Evolutionary conservation across 2,113 vertebrate species (phyloP), one percentile per base, ranked within the genome.

Genomic region (Bungarus multicinctus): DNA sequence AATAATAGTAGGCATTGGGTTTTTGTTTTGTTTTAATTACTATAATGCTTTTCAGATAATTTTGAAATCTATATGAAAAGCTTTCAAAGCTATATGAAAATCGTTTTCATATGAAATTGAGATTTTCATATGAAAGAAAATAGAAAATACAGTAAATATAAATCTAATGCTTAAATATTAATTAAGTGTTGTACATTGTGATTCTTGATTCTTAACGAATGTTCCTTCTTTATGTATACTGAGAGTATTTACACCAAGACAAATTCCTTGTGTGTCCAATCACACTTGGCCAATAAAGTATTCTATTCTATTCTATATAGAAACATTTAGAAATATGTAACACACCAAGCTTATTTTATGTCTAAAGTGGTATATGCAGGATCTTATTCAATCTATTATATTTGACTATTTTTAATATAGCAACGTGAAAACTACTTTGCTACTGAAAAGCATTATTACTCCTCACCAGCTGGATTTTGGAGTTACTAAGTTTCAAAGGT

Each of bases 1-100:
- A 6, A 34, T 3, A 14, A 16, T 18, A 16, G 2, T 5, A 16
- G 0, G 0, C 3, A 25, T 10, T 14, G 4, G 4, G 2, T 34
- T 69, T 69, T 14, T 57, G 18, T 57, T 25, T 58, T 8, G 5
- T 47, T 45, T n/a, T n/a, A n/a, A n/a, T n/a, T n/a, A n/a, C n/a
- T n/a, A n/a, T n/a, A n/a, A n/a, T n/a, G n/a, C n/a, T n/a, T n/a
- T n/a, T n/a, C n/a, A n/a, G n/a, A n/a, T n/a, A n/a, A n/a, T n/a
- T n/a, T n/a, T n/a, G n/a, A n/a, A n/a, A n/a, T n/a, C n/a, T n/a
- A n/a, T 43, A 43, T 43, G 43, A 43, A 43, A 43, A 43, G 43
- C 43, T 43, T 43, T 47, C 45, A 47, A 69, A 14, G 2, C 30
- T 16, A n/a, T n/a, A 30, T 30, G 4, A 3, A n/a, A 64, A 1